Percentiles rank a stretch among this genome's conserved stretches.
phyloP scores from a whole-genome alignment of 2,113 vertebrate genomes.

The Trachemys scripta region DNA sequence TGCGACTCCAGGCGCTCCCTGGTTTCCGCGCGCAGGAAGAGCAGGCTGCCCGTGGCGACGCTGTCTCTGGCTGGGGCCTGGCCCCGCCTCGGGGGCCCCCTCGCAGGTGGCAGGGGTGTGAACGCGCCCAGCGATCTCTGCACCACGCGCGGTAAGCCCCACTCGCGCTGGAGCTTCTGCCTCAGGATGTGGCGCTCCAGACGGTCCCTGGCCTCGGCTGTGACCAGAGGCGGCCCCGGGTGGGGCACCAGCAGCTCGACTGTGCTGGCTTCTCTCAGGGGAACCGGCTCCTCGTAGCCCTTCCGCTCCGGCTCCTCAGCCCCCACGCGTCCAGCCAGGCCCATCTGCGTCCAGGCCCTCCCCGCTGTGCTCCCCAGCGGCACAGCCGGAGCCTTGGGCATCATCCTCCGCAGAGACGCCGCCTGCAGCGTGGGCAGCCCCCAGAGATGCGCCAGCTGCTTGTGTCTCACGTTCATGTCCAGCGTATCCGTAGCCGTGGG shows the following conservation, averaged over 20 bases:
- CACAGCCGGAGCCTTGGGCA: too few species aligned
- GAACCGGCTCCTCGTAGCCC: background rate
- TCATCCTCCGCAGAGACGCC: too few species aligned
- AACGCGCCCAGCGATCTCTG: background rate
- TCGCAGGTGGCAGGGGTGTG: background rate
- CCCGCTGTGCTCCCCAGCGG: too few species aligned
- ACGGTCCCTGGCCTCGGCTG: background rate
- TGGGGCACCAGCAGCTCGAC: too few species aligned
- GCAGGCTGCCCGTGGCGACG: background rate
- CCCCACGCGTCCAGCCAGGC: too few species aligned
- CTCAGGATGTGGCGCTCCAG: background rate
- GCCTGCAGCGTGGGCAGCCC: background rate
- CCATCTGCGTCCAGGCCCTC: too few species aligned
- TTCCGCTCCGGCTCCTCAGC: background rate
- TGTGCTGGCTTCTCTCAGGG: too few species aligned
- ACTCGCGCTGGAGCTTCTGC: background rate
- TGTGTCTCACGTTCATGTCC: background rate
- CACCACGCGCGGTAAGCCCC: background rate
- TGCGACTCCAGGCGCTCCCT: slow-evolving; percentile 16
- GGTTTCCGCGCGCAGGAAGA: background rate
- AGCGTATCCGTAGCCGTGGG: background rate
- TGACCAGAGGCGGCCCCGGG: too few species aligned
- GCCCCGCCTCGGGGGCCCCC: background rate
- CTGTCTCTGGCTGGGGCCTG: background rate
- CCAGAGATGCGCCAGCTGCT: background rate